These are phyloP conservation scores for Ceratoteleas bidentatus DNA, from an alignment of 1,140 invertebrate species.

Conservation along the genomic window DNA sequence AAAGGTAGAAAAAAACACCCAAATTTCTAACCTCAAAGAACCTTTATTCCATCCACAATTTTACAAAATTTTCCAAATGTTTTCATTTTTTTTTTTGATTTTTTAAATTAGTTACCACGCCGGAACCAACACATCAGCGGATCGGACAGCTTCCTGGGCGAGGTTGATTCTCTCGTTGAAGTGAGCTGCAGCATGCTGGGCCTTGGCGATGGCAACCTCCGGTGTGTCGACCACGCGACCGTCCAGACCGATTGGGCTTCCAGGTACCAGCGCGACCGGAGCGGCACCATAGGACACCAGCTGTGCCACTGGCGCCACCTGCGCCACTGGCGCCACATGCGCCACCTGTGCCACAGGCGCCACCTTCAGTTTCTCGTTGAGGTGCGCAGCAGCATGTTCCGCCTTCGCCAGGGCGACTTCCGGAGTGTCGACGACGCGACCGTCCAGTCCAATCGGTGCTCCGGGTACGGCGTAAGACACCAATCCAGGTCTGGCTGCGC, in stretches of 20 bases:
- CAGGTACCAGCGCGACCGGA: not conserved
- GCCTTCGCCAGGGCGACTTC: slow-evolving; percentile 82
- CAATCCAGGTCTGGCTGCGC: slow-evolving; percentile 64
- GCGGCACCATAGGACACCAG: not conserved
- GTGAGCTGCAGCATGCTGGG: slow-evolving; percentile 71
- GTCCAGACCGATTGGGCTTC: slow-evolving; percentile 73
- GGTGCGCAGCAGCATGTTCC: slow-evolving; percentile 82
- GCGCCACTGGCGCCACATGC: too few relatives aligned
- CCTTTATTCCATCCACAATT: too few relatives aligned
- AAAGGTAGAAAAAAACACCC: too few relatives aligned
- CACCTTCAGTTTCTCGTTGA: slow-evolving; percentile 78
- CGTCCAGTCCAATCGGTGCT: slow-evolving; percentile 67
- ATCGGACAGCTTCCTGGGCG: slow-evolving; percentile 58
- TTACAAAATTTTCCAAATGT: too few relatives aligned
- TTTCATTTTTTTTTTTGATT: too few relatives aligned
- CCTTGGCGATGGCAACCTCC: slow-evolving; percentile 77
- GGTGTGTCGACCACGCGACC: slow-evolving; percentile 76
- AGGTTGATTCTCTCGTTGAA: slow-evolving; percentile 77
- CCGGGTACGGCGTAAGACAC: slow-evolving; percentile 58
- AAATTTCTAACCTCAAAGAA: too few relatives aligned
- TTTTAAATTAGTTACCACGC: too few relatives aligned
- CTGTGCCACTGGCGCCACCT: not conserved
- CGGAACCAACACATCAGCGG: not conserved
- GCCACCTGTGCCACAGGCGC: not conserved
- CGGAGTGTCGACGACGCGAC: slow-evolving; percentile 43